Base-by-base conservation (phyloP, 2,797 vertebrate genomes). In the Manis pentadactyla region DNA sequence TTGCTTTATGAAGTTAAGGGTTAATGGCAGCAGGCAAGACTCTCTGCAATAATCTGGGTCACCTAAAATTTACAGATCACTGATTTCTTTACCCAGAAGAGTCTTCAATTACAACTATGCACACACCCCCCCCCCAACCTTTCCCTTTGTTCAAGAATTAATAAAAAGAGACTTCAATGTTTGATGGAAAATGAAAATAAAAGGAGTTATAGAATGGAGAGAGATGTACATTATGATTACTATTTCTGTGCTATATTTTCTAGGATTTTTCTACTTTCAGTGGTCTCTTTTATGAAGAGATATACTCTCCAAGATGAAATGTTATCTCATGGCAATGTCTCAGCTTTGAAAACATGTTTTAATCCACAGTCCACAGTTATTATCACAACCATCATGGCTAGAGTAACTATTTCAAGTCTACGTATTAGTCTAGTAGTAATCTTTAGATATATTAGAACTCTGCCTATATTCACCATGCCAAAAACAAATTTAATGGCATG, bases 61-160 rank as follows among this genome's bases (percentile, higher is more conserved):
- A 87, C 53, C 93, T 64, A 55, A 61, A 51, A 83, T 94, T 96
- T 81, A 94, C 39, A 75, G 53, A 79, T 42, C 78, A 83, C 64
- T 90, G 68, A 95, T 68, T 94, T 34, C 73, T 88, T 82, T 74
- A 57, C 57, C 34, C 5, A 53, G 31, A 87, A 85, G 13, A 69
- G 23, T 49, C 51, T 89, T 91, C 89, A 78, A 92, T 89, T 57
- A 57, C 12, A 83, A 15, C 27, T 19, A 73, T 66, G 49, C 21
- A 42, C 34, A 85, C 29, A 23, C n/a, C 23, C 12, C 4, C n/a
- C 23, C 17, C 29, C 9, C 11, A 63, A 37, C 39, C 23, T 69
- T 77, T 53, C 39, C 31, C 9, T 53, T 71, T 63, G 10, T 82
- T 42, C 68, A 89, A 78, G 66, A 75, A n/a, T 71, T 42, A 91